Evolutionary conservation across 2,797 vertebrate genomes (phyloP), one percentile per base, ranked within the genome.

Genomic region (Sebastes goodei): DNA sequence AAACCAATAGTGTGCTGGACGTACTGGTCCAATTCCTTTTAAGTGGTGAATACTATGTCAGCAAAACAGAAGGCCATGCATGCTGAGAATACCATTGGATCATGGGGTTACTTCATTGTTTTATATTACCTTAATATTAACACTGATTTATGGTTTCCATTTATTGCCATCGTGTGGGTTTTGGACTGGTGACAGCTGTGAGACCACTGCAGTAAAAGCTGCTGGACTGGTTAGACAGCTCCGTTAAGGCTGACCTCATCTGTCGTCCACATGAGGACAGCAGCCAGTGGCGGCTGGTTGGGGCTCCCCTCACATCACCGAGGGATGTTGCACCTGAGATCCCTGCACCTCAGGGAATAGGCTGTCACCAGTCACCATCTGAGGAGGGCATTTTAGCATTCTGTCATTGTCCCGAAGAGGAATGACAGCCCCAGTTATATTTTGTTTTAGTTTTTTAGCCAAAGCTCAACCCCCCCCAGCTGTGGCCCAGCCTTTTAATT

Each of bases 401-500:
- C 74, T 81, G 71, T 80, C 74, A 46, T 12, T 61, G 61, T n/a
- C 66, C 80, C 38, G 20, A 33, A 62, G 81, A 80, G 88, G 73
- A 89, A 82, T 83, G 74, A 80, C 81, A 74, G 80, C 55, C 75
- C 79, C 82, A 25, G 67, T 86, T 88, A 77, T 66, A 56, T 83
- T 86, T 86, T 79, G 81, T 86, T 83, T 88, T 69, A 65, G 62
- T 86, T 82, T 74, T 46, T 73, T 79, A 76, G 76, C 64, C 83
- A 56, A 80, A 61, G 61, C 75, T 52, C 65, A 57, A 62, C 79
- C 88, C 88, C 76, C 23, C 68, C 87, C 94, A 95, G 94, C 93
- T 95, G 94, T 75, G 87, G 76, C 88, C 79, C 67, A 82, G 79
- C 67, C 69, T 88, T 90, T 92, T 94, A 96, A 95, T 96, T 94